Evolutionary conservation across 2,113 vertebrate species (phyloP).

Genomic region (Thymallus thymallus): DNA sequence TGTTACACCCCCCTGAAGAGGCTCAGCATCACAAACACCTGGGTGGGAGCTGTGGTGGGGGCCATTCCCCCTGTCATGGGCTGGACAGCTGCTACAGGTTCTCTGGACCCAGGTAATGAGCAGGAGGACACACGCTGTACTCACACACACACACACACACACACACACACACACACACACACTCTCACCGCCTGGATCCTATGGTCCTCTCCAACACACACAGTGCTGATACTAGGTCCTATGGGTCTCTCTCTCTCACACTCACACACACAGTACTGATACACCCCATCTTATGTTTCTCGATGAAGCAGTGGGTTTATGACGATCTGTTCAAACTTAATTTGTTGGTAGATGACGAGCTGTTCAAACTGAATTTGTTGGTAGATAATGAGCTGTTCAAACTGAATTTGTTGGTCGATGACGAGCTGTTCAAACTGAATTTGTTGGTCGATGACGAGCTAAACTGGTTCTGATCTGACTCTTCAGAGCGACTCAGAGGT

Average conservation of each 20-base stretch:
- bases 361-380: too few species aligned
- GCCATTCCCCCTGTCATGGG: slow-evolving; percentile 96
- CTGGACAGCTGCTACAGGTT: slow-evolving; percentile 91
- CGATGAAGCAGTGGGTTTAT: neutral
- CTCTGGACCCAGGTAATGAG: slow-evolving; percentile 75
- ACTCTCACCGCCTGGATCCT: neutral
- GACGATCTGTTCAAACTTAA: too few species aligned
- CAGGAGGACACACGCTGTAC: neutral
- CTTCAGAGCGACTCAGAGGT: neutral
- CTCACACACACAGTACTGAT: neutral
- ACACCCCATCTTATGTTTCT: neutral
- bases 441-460: too few species aligned
- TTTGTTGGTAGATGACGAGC: neutral
- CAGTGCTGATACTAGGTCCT: neutral
- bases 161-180: too few species aligned
- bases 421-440: too few species aligned
- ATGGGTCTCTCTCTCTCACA: too few species aligned
- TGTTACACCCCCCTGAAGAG: slow-evolving; percentile 95
- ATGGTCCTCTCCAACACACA: neutral
- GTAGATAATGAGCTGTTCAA: neutral
- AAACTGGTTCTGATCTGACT: neutral
- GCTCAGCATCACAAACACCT: slow-evolving; percentile 92
- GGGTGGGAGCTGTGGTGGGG: slow-evolving; percentile 91
- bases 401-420: too few species aligned
- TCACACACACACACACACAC: too few species aligned